These are phyloP conservation scores for Auanema freiburgensis DNA, from an alignment of 2,888 invertebrate species.

Conservation along the genomic window DNA sequence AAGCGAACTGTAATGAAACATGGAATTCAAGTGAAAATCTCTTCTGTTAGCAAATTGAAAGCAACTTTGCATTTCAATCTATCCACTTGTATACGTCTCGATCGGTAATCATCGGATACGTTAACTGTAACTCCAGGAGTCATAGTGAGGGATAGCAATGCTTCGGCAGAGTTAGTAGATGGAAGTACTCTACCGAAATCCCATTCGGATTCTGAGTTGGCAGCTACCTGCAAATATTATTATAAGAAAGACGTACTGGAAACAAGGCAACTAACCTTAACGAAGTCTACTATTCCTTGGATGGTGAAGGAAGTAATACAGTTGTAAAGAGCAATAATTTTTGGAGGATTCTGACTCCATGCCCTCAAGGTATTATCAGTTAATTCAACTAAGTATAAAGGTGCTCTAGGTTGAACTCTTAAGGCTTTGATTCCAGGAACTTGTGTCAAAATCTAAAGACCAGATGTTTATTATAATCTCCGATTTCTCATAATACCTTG, in stretches of 20 bases:
- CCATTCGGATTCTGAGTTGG: conserved; percentile 12
- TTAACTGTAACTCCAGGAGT: conserved; percentile 12
- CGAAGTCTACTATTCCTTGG: conserved; percentile 10
- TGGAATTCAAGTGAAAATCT: background rate
- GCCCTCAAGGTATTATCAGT: conserved; percentile 28
- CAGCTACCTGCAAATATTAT: conserved; percentile 4
- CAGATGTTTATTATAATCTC: too few species aligned
- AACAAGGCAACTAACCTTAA: conserved; percentile 6
- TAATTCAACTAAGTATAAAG: conserved; percentile 25
- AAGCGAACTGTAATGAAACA: background rate
- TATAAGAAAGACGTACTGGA: background rate
- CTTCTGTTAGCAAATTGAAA: background rate
- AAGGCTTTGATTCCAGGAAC: conserved; percentile 23
- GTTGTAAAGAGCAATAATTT: background rate
- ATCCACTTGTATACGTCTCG: conserved; percentile 9
- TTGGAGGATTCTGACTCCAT: conserved; percentile 21
- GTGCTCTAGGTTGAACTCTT: conserved; percentile 31
- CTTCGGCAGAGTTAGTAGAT: conserved; percentile 7
- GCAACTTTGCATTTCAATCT: background rate
- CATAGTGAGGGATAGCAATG: conserved; percentile 8
- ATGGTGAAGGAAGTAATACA: conserved; percentile 12
- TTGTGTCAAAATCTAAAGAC: conserved; percentile 25
- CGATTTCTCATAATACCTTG: conserved; percentile 10
- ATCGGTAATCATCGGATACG: conserved; percentile 15
- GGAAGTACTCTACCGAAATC: conserved; percentile 16